A percentile compares a stretch with the other conserved stretches of the same genome.
Conservation (phyloP, 1,140 invertebrate genomes). For the Bombus polaris region DNA sequence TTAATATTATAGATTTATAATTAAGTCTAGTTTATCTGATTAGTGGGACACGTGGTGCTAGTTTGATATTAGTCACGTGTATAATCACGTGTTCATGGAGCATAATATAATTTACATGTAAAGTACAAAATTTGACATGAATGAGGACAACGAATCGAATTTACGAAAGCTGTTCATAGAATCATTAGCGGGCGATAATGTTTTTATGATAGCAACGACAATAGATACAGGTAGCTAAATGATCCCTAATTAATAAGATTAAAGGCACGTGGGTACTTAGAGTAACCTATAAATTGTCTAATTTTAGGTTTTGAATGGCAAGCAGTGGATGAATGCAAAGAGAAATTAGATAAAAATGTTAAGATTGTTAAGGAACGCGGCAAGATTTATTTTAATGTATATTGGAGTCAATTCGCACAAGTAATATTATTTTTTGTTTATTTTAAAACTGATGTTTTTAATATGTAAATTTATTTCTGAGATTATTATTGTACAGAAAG, state of each 20-base stretch:
- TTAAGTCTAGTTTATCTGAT: too few species aligned
- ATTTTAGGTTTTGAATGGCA: constrained; percentile 82
- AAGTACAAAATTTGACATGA: constrained; percentile 44
- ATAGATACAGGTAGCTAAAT: constrained; percentile 69
- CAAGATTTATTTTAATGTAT: constrained; percentile 82
- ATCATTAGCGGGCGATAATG: constrained; percentile 53
- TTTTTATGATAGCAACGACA: constrained; percentile 66
- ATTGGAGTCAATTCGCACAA: constrained; percentile 69
- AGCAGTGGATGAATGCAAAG: constrained; percentile 83
- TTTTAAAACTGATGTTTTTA: neutral
- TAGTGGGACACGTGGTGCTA: neutral
- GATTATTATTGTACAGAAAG: too few species aligned
- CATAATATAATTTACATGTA: constrained; percentile 6
- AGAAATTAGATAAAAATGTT: constrained; percentile 79
- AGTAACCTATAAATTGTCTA: constrained; percentile 52
- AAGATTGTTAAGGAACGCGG: constrained; percentile 77
- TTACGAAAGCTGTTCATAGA: constrained; percentile 62
- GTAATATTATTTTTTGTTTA: constrained; percentile 70
- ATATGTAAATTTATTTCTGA: neutral
- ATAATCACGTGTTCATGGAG: neutral
- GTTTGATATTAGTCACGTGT: constrained; percentile 38
- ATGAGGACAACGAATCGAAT: constrained; percentile 41
- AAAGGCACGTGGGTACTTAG: constrained; percentile 23
- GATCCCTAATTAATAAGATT: neutral
- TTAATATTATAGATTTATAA: neutral